phyloP scores from a whole-genome alignment of 2,888 invertebrate species.

The Mimachlamys varia region DNA sequence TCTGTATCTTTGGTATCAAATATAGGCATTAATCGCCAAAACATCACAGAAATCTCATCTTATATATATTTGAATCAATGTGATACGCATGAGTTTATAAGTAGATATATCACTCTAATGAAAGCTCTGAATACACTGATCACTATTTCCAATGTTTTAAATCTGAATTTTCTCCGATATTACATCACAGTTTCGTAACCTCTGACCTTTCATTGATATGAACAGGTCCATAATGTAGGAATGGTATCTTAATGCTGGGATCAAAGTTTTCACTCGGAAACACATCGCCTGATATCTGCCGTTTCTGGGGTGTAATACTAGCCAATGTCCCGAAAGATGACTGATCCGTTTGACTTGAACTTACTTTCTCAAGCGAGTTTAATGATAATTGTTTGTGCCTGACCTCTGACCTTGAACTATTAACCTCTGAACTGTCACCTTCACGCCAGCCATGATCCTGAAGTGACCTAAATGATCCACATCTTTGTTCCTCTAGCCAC shows the following conservation, averaged over 20 bases:
- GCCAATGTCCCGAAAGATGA: neutral
- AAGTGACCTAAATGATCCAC: neutral
- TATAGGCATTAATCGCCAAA: too few relatives aligned
- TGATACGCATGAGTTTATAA: too few relatives aligned
- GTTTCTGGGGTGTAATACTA: neutral
- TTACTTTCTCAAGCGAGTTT: neutral
- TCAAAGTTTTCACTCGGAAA: neutral
- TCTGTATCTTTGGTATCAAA: too few relatives aligned
- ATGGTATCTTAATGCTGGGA: neutral
- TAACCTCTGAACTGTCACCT: neutral
- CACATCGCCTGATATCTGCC: neutral
- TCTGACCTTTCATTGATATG: neutral
- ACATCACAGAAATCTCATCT: too few relatives aligned
- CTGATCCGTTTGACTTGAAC: neutral
- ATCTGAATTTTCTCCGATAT: too few relatives aligned
- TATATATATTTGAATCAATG: too few relatives aligned
- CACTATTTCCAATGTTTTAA: too few relatives aligned
- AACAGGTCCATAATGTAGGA: neutral
- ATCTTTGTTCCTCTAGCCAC: neutral
- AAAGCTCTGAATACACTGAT: neutral
- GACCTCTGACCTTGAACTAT: neutral
- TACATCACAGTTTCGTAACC: neutral
- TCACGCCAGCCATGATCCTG: neutral
- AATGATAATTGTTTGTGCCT: constrained; percentile 27
- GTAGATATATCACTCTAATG: too few relatives aligned